phyloP scores from a whole-genome alignment of 2,888 invertebrate species.

The Calameuta pallipes region DNA sequence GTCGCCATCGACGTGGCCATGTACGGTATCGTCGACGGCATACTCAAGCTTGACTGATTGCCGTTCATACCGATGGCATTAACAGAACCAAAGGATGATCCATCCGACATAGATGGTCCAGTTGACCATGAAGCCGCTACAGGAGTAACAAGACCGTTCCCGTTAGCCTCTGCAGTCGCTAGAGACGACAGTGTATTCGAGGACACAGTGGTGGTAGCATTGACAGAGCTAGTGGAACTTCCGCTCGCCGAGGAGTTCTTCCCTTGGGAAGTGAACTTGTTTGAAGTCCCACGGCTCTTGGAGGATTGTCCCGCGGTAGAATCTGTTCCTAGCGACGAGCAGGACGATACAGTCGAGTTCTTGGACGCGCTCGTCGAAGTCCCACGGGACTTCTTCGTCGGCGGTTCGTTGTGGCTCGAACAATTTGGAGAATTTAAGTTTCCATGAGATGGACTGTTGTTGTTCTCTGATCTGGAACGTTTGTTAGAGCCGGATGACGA shows the following conservation, averaged over 20 bases:
- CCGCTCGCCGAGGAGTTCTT: constrained; percentile 19
- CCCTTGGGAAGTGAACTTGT: not conserved
- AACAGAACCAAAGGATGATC: constrained; percentile 53
- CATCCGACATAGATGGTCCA: constrained; percentile 49
- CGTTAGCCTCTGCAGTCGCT: not conserved
- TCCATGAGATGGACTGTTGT: constrained; percentile 64
- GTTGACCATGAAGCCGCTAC: constrained; percentile 42
- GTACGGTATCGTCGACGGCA: constrained; percentile 60
- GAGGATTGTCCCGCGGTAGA: constrained; percentile 21
- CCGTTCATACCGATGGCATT: constrained; percentile 49
- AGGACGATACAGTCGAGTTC: constrained; percentile 13
- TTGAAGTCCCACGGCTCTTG: constrained; percentile 33
- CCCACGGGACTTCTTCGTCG: constrained; percentile 59
- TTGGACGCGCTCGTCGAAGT: constrained; percentile 42
- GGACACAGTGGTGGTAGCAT: constrained; percentile 21
- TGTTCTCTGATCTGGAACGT: constrained; percentile 62
- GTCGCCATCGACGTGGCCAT: constrained; percentile 64
- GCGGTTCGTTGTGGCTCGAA: constrained; percentile 50
- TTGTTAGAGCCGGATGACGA: constrained; percentile 50
- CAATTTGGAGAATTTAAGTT: constrained; percentile 59
- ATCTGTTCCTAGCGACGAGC: not conserved
- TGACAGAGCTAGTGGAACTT: constrained; percentile 3
- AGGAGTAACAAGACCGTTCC: constrained; percentile 37
- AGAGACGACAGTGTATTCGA: constrained; percentile 18
- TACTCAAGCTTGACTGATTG: constrained; percentile 49